Base-by-base conservation (phyloP, 30 jellyfish, hydroid and myxozoan species). In the Hydractinia echinata region DNA sequence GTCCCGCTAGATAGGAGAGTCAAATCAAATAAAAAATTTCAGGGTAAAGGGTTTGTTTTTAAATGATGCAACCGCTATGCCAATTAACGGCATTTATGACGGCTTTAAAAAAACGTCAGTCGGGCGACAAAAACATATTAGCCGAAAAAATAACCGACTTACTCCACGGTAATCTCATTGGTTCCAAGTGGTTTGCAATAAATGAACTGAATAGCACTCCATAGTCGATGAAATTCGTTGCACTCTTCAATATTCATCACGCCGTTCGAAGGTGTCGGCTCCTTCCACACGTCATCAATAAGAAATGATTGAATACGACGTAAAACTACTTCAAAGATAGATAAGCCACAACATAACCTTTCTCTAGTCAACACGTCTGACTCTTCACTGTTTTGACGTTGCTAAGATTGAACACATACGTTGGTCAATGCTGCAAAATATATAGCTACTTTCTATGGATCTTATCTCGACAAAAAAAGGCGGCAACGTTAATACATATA, bases 121-220 rank as follows among this genome's bases (percentile, higher is more conserved):
- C 69, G 69, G 44, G 44, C 44, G 44, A 30, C 44, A 30, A 30
- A 30, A 30, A 30, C 44, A 30, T 16, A 58, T 13, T 0, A 0
- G 18, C 14, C n/a, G 78, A 13, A 67, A 13, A 13, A 51, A 54
- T 10, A 48, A 10, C 49, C 66, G 50, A 81, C 99, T 79, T 81
- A 94, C 99, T 94, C 99, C n/a, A 94, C 99, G 60, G 99, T 82
- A 66, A 94, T 54, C 71, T 94, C 99, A 82, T 94, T 87, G 55
- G 72, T 84, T 39, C 99, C 99, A 15, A 94, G 96, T 4, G 99
- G 99, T 56, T 94, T 94, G 87, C 96, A 94, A 62, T 94, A 94
- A 87, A 94, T 94, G 82, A 94, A 94, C 55, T 86, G 96, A 54
- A 94, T 88, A 16, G 99, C 99, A 81, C 99, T 94, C 99, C 99